Base-by-base conservation (phyloP, 2,888 invertebrate genomes). In the Dasypogon diadema region DNA sequence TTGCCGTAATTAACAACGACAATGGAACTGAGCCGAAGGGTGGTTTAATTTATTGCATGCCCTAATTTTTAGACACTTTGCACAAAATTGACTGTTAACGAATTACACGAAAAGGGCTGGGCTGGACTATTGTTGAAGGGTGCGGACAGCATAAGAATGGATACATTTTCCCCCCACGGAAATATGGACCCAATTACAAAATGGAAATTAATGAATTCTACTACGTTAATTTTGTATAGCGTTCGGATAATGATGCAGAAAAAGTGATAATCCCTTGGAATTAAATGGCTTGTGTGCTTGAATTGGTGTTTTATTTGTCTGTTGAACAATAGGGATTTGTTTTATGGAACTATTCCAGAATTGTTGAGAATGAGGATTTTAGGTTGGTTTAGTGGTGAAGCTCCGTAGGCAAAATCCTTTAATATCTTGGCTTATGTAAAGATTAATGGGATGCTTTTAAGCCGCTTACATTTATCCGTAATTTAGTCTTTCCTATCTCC, bases 1-100 rank as follows among this genome's bases (percentile, higher is more conserved):
- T 22, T 12, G 22, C 42, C 24, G 37, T 55, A 73, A 70, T 70
- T 34, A 54, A 70, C 70, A 54, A 30, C 14, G n/a, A 42, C 18
- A 37, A 63, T 8, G 18, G 65, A 4, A 8, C n/a, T 51, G 26
- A 24, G 54, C 48, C 10, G 51, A 22, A 42, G 54, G 54, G 54
- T 21, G 42, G 12, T 34, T 73, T 55, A 73, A 73, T 56, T 73
- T 73, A 73, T 73, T 22, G 56, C 42, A 42, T 56, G 56, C 24
- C 56, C 55, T 26, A 73, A 73, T 73, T 73, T 73, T 73, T 73
- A 65, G 65, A 65, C 48, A 65, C 42, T 73, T 70, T 51, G 51
- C 34, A 70, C 54, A 70, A 54, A 54, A 54, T 70, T 54, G 51
- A 70, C 34, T 70, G 51, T 54, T 51, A 70, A 70, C 51, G 34